These are phyloP conservation scores for Agelas oroides DNA, from an alignment of 37 sponge, comb jelly and placozoan genomes.

Conservation along the genomic window DNA sequence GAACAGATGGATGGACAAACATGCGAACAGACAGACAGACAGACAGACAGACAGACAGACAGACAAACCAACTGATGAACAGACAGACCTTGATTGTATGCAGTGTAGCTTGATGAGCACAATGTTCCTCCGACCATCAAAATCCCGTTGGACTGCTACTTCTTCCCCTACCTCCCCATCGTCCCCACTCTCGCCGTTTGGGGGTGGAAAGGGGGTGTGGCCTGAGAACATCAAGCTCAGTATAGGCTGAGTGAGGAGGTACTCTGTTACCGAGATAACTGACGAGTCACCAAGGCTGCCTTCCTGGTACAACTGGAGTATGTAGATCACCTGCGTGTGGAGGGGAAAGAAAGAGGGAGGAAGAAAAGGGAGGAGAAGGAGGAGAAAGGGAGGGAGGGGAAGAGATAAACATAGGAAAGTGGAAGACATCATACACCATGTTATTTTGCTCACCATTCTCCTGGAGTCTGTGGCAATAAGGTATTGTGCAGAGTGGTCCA, in stretches of 20 bases:
- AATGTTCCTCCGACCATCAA: constrained; percentile 52
- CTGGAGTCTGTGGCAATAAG: constrained; percentile 75
- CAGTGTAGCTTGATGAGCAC: constrained; percentile 67
- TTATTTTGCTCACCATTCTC: constrained; percentile 60
- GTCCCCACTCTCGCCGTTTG: constrained; percentile 35
- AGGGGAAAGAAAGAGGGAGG: not conserved
- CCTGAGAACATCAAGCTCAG: constrained; percentile 76
- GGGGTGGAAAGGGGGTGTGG: constrained; percentile 10
- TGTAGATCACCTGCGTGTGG: constrained; percentile 64
- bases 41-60: constrained; percentile 9
- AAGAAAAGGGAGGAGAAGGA: too few species aligned
- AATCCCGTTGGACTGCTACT: not conserved
- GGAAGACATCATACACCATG: too few species aligned
- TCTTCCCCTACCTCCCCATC: constrained; percentile 32
- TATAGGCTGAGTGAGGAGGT: constrained; percentile 82
- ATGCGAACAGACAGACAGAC: constrained; percentile 2
- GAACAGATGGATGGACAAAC: constrained; percentile 16
- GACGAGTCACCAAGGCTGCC: constrained; percentile 55
- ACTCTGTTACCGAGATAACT: constrained; percentile 76
- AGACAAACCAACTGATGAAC: not conserved
- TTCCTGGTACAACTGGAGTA: constrained; percentile 72
- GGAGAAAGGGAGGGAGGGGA: not conserved
- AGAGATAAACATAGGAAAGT: not conserved
- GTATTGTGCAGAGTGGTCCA: constrained; percentile 84
- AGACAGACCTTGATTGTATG: constrained; percentile 75